Base-by-base conservation (phyloP, 1,140 invertebrate species). In the Drosophila takahashii region DNA sequence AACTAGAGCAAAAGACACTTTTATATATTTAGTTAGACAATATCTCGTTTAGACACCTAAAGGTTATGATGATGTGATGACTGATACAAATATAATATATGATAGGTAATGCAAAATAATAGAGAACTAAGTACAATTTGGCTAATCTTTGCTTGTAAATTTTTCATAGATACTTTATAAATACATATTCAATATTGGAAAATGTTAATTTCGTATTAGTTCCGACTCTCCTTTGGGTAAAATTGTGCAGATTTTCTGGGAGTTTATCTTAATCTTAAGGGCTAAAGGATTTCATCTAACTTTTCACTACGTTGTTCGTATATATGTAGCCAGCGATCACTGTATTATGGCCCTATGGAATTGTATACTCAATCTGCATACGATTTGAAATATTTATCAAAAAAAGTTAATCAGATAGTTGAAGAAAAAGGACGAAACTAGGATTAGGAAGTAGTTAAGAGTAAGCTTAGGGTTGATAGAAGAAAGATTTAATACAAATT, bases 201-300 rank as follows among this genome's bases (percentile, higher is more conserved):
- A 84, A 85, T 85, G 62, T 77, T 84, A 85, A 67, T 51, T 64
- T 69, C 39, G 29, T 27, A 32, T 37, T 18, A 52, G 13, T 42
- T 53, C 41, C 42, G 18, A 34, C 44, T 69, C 27, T 56, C 62
- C 48, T 22, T 72, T 72, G 53, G 77, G 67, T 86, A 85, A 85
- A 85, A 85, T 85, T 86, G 81, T 85, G 81, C 81, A 85, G 75
- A 77, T 77, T 86, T 66, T 13, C 41, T 29, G 18, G 39, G 22
- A 39, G 26, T 51, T 67, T 61, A 51, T 65, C 67, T 62, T 85
- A 59, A 42, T 61, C 59, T 73, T 86, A 86, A 80, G 47, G 51
- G 18, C 57, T 86, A 66, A 58, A 61, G 41, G 37, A 47, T 61
- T 53, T 39, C 47, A 62, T 42, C 36, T 77, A 79, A 41, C 60